These are phyloP conservation scores for Cecidostiba fungosa DNA, from an alignment of 2,888 invertebrate genomes.

Conservation along the genomic window DNA sequence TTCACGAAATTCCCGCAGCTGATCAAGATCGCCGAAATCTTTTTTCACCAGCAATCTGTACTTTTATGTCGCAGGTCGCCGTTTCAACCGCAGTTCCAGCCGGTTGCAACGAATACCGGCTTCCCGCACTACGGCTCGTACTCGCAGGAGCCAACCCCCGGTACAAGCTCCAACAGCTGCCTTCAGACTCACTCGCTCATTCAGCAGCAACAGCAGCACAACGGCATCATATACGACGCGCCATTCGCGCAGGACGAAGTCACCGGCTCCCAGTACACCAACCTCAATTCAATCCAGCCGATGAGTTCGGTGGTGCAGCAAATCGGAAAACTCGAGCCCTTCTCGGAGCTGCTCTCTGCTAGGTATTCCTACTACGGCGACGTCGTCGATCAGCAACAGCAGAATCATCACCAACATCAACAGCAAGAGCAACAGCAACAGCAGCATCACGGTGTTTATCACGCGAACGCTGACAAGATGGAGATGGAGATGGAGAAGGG, in stretches of 20 bases:
- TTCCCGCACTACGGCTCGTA: constrained; percentile 73
- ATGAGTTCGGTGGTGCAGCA: constrained; percentile 77
- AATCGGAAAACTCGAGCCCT: constrained; percentile 86
- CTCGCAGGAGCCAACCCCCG: constrained; percentile 66
- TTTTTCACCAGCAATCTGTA: constrained; percentile 11
- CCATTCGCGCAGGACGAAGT: constrained; percentile 80
- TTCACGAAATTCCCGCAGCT: constrained; percentile 17
- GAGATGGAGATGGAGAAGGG: constrained; percentile 66
- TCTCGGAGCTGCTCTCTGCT: constrained; percentile 84
- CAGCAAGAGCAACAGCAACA: constrained; percentile 69
- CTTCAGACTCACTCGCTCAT: constrained; percentile 57
- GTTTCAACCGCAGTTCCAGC: constrained; percentile 68
- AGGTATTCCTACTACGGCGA: constrained; percentile 81
- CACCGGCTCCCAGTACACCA: constrained; percentile 84
- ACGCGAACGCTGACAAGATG: constrained; percentile 62
- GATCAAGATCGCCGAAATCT: not conserved
- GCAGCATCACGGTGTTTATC: constrained; percentile 63
- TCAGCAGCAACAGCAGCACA: constrained; percentile 55
- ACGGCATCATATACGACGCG: constrained; percentile 56
- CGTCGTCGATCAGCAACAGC: constrained; percentile 68
- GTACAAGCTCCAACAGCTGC: constrained; percentile 19
- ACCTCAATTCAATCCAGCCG: constrained; percentile 83
- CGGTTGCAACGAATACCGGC: constrained; percentile 66
- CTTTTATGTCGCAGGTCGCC: constrained; percentile 71
- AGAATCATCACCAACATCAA: constrained; percentile 66